phyloP scores from a whole-genome alignment of 2,797 vertebrate species.

The Sciurus carolinensis region DNA sequence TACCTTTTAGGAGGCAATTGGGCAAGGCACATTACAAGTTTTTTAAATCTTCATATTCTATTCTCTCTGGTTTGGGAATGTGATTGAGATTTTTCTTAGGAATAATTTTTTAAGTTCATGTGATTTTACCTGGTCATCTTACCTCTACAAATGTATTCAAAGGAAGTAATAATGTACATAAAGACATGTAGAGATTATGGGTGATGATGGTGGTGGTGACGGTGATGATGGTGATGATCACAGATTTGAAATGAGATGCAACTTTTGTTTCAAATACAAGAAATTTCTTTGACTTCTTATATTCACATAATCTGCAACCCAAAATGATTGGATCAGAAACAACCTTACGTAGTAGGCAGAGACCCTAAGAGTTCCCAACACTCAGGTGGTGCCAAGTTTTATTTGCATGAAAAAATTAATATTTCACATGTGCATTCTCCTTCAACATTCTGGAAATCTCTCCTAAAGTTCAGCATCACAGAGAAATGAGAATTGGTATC shows the following conservation, averaged over 20 bases:
- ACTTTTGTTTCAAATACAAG: constrained; percentile 54
- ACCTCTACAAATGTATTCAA: constrained; percentile 18
- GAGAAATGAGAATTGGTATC: neutral
- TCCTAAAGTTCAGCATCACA: constrained; percentile 32
- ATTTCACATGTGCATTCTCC: neutral
- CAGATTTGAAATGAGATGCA: neutral
- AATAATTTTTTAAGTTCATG: neutral
- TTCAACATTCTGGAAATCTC: constrained; percentile 30
- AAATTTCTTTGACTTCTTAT: constrained; percentile 45
- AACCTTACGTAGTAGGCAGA: neutral
- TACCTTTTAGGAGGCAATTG: neutral
- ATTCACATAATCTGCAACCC: neutral
- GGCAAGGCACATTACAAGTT: neutral
- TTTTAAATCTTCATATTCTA: neutral
- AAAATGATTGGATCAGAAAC: constrained; percentile 20
- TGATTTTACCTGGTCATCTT: neutral
- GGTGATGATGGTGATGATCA: neutral
- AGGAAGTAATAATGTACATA: neutral
- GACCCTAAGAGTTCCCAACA: neutral
- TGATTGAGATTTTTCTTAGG: neutral
- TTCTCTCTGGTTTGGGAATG: neutral
- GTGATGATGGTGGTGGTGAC: neutral
- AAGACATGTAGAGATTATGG: neutral
- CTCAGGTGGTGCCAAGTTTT: neutral
- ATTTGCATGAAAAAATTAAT: constrained; percentile 14